phyloP scores from a whole-genome alignment of 2,888 invertebrate species.

The Phrixothrix hirtus region DNA sequence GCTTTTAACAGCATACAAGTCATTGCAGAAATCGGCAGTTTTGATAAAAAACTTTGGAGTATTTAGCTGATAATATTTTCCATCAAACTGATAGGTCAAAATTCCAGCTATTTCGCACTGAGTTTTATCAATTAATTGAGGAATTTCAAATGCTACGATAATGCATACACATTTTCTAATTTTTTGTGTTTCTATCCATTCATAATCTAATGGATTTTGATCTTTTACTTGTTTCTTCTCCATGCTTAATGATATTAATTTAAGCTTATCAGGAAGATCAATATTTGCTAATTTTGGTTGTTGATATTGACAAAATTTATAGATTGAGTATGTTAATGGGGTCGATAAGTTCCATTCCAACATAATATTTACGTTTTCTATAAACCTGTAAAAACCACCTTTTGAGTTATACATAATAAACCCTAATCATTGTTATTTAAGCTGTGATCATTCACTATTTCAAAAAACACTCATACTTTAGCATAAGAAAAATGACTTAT shows the following conservation, averaged over 20 bases:
- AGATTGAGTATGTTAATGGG: constrained; percentile 34
- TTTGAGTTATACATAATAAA: background rate
- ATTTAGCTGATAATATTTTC: constrained; percentile 11
- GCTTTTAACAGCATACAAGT: constrained; percentile 15
- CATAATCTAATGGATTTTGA: constrained; percentile 5
- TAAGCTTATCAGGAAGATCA: constrained; percentile 2
- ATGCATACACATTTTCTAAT: constrained; percentile 18
- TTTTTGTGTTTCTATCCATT: constrained; percentile 20
- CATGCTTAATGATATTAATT: background rate
- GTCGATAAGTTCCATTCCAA: constrained; percentile 33
- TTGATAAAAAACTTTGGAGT: constrained; percentile 22
- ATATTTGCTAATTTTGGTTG: background rate
- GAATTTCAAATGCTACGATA: constrained; percentile 24
- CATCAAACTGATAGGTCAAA: constrained; percentile 14
- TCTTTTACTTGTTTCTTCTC: constrained; percentile 1
- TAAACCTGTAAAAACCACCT: constrained; percentile 32
- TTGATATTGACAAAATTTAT: constrained; percentile 10
- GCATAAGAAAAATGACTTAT: too few species aligned
- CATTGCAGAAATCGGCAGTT: constrained; percentile 17
- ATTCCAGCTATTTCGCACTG: constrained; percentile 15
- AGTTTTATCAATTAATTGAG: constrained; percentile 16
- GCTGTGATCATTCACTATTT: too few species aligned
- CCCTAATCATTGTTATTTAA: too few species aligned
- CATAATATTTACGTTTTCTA: constrained; percentile 29
- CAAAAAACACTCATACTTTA: too few species aligned